Evolutionary conservation across 2,888 invertebrate genomes (phyloP).

Genomic region (Muschampia staudingeri): DNA sequence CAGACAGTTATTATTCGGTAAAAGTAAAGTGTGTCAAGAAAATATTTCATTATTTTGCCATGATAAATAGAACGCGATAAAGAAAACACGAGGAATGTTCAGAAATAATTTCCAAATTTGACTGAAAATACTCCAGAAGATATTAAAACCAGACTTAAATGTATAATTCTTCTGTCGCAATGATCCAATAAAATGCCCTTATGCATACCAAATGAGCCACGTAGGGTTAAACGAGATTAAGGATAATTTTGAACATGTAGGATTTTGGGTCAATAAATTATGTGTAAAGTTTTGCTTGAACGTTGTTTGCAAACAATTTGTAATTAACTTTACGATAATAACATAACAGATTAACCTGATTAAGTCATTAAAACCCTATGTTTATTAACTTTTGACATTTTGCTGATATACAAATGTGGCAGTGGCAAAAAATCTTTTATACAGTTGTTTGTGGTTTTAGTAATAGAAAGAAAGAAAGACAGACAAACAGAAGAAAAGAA

Average conservation of each 20-base stretch:
- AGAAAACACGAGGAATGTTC: too few species aligned
- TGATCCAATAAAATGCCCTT: conserved; percentile 17
- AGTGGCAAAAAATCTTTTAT: background rate
- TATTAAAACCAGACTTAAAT: background rate
- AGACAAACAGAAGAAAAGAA: too few species aligned
- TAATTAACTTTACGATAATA: conserved; percentile 44
- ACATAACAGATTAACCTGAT: conserved; percentile 23
- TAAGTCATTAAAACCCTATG: conserved; percentile 21
- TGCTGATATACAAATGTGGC: conserved; percentile 3
- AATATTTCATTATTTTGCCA: too few species aligned
- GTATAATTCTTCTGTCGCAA: background rate
- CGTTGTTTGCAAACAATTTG: conserved; percentile 40
- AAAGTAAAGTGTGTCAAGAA: too few species aligned
- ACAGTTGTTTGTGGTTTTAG: too few species aligned
- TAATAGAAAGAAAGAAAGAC: too few species aligned
- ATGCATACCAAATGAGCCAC: conserved; percentile 33
- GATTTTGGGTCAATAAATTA: conserved; percentile 41
- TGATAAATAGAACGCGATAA: too few species aligned
- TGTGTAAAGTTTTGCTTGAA: conserved; percentile 35
- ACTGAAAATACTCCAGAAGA: background rate
- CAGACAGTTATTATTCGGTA: too few species aligned
- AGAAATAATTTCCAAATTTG: too few species aligned
- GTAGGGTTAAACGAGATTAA: conserved; percentile 16
- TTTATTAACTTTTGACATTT: conserved; percentile 10
- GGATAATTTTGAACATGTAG: conserved; percentile 18